Evolutionary conservation across 2,888 invertebrate genomes (phyloP).

Genomic region (Eulithis testata): DNA sequence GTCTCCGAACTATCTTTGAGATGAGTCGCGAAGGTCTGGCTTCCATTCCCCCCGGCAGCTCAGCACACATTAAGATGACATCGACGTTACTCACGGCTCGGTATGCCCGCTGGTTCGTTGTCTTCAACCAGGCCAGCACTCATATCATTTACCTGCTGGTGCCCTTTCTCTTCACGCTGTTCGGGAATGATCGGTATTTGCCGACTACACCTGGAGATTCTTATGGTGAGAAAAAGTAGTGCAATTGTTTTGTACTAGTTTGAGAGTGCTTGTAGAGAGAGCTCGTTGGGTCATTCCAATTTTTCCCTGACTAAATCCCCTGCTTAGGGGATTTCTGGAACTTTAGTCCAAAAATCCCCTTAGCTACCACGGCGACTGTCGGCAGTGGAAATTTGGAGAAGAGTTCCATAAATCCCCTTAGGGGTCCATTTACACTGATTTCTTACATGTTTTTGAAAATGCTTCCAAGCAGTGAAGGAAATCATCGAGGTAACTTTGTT

Average conservation of each 20-base stretch:
- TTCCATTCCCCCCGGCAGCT: slow-evolving; percentile 47
- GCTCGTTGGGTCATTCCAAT: no score
- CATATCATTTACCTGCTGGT: slow-evolving; percentile 57
- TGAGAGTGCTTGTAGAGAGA: no score
- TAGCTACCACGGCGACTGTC: no score
- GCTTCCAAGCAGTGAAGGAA: no score
- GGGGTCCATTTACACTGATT: no score
- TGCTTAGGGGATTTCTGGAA: no score
- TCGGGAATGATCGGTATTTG: slow-evolving; percentile 56
- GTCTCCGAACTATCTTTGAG: slow-evolving; percentile 53
- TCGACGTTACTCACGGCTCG: slow-evolving; percentile 50
- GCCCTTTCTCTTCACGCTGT: slow-evolving; percentile 58
- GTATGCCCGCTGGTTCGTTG: slow-evolving; percentile 57
- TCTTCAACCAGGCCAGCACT: slow-evolving; percentile 53
- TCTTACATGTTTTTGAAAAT: neutral
- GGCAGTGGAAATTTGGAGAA: no score
- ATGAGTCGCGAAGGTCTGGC: slow-evolving; percentile 55
- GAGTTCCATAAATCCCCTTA: no score
- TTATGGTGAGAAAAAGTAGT: slow-evolving; percentile 50
- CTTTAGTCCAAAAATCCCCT: no score
- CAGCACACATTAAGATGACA: slow-evolving; percentile 48
- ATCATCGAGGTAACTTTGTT: no score
- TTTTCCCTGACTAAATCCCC: no score
- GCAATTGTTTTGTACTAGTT: neutral
- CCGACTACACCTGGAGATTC: slow-evolving; percentile 63